Percentiles rank a stretch among this genome's conserved stretches.
phyloP scores from a whole-genome alignment of 2,888 invertebrate genomes.

The Gastrophysa polygoni region DNA sequence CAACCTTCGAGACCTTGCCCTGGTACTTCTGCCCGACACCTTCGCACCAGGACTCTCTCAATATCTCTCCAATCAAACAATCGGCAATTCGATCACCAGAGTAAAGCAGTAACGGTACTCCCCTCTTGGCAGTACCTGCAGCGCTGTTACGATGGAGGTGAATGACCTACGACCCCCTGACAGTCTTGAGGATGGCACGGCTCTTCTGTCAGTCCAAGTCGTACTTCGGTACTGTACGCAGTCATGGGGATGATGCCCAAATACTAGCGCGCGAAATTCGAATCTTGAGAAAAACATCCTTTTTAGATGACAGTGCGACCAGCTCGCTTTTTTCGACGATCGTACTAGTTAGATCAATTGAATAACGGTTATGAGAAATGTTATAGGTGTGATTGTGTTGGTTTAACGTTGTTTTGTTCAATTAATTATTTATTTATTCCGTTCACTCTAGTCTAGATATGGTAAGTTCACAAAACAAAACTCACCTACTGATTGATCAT shows the following conservation, averaged over 20 bases:
- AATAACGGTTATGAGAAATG: constrained; percentile 29
- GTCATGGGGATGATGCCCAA: constrained; percentile 51
- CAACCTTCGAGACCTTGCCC: background rate
- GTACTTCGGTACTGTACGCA: constrained; percentile 51
- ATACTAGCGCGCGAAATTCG: constrained; percentile 49
- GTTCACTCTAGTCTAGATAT: constrained; percentile 33
- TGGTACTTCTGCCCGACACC: background rate
- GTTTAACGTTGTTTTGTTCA: constrained; percentile 28
- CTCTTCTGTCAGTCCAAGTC: constrained; percentile 51
- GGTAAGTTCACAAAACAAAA: constrained; percentile 24
- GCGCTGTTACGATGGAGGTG: constrained; percentile 51
- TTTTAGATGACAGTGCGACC: background rate
- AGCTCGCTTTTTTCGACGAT: background rate
- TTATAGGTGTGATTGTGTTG: constrained; percentile 39
- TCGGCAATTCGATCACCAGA: constrained; percentile 53
- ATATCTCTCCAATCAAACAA: constrained; percentile 29
- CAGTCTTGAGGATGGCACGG: constrained; percentile 54
- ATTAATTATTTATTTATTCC: constrained; percentile 33
- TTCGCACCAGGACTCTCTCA: background rate
- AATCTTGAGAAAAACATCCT: constrained; percentile 14
- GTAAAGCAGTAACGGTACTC: constrained; percentile 56
- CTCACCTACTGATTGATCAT: background rate
- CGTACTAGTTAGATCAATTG: background rate
- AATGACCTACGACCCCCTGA: constrained; percentile 51
- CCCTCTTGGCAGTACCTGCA: constrained; percentile 53